Evolutionary conservation across 2,113 vertebrate genomes (phyloP).

Genomic region (Cyprinus carpio): DNA sequence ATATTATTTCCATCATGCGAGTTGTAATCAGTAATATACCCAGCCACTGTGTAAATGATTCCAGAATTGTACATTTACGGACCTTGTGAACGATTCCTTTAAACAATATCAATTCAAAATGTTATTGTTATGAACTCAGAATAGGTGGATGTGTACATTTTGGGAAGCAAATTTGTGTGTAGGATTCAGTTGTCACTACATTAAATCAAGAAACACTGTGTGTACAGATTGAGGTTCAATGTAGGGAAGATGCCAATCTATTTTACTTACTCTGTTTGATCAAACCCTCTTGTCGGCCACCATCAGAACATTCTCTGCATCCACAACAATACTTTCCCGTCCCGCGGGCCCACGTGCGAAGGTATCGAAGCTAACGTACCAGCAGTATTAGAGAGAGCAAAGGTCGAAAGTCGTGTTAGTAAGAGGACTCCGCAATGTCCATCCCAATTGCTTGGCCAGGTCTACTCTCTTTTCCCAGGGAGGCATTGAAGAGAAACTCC

Average conservation of each 20-base stretch:
- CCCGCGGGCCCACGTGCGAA: conserved; percentile 95
- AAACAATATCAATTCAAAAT: background rate
- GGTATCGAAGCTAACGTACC: conserved; percentile 98
- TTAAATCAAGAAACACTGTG: background rate
- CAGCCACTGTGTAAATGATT: too few relatives aligned
- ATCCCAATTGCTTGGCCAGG: conserved; percentile 93
- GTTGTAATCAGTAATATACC: too few relatives aligned
- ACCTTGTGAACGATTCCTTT: too few relatives aligned
- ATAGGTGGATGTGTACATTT: background rate
- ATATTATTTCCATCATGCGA: too few relatives aligned
- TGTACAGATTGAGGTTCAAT: background rate
- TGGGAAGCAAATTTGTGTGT: background rate
- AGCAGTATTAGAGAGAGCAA: conserved; percentile 98
- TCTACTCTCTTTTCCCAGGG: conserved; percentile 96
- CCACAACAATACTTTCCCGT: conserved; percentile 98
- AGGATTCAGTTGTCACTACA: background rate
- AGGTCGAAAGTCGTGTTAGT: conserved; percentile 99
- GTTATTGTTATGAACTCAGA: background rate
- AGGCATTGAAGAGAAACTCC: conserved; percentile 95
- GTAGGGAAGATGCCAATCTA: background rate
- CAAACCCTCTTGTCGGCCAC: conserved; percentile 95
- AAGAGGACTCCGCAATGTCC: conserved; percentile 98
- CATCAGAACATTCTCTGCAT: conserved; percentile 96
- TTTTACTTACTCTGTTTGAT: conserved; percentile 95
- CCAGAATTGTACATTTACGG: too few relatives aligned